Base-by-base conservation (phyloP, 2,113 vertebrate species). In the Mormoops blainvillei region DNA sequence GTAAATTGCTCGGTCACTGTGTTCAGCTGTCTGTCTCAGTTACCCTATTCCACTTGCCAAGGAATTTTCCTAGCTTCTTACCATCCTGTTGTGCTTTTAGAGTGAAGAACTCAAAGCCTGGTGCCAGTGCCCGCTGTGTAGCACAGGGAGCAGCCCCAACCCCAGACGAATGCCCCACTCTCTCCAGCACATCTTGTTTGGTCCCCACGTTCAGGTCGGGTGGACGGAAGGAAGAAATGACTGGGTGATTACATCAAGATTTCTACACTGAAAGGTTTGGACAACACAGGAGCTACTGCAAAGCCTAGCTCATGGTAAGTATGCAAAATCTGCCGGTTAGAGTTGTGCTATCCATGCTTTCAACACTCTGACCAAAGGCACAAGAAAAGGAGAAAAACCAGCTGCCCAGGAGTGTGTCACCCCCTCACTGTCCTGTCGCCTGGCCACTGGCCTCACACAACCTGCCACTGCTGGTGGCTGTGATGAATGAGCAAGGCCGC, bases 281-380 rank as follows among this genome's bases (percentile, higher is more conserved):
- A 10, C 50, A 18, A 12, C 1, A 4, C 6, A 1, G 15, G 18
- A n/a, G 16, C 26, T 22, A 24, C 4, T 0, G 6, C n/a, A 16
- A 15, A 33, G 1, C 4, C 83, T 41, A 18, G 43, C 36, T 84
- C 54, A 11, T 0, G 4, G 26, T 50, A 54, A n/a, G 6, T 45
- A 22, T 22, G 9, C 50, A 54, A 31, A 54, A 54, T 26, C 43
- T 82, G 31, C 58, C 28, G 20, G 41, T 4, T 22, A 38, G 45
- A 14, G n/a, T n/a, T 14, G 52, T 4, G 16, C 26, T 41, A 13
- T 28, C 8, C 11, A 1, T 4, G 20, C 58, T 16, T 14, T 52
- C 63, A 78, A 20, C 4, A 7, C 38, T 50, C 41, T 7, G 56
- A 50, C 31, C 31, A 11, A 73, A 15, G 22, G 63, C 54, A 28